Evolutionary conservation across 2,797 vertebrate genomes (phyloP).

Genomic region (Balearica regulorum): DNA sequence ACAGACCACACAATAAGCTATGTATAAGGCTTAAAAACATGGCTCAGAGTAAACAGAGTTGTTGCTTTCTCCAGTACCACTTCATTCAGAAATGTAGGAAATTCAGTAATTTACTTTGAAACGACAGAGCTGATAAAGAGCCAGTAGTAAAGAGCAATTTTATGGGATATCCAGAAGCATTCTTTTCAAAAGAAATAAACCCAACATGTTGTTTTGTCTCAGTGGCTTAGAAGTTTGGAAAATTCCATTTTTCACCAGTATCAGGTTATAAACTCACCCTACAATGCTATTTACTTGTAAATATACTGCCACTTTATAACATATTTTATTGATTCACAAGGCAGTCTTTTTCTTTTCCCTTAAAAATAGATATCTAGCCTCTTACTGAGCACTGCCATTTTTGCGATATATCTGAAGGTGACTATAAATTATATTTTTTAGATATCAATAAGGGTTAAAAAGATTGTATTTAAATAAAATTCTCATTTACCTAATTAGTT

Average conservation of each 20-base stretch:
- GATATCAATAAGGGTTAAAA: neutral
- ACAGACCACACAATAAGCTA: neutral
- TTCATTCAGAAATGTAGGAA: neutral
- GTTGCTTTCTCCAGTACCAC: neutral
- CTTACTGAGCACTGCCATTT: neutral
- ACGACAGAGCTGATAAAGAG: neutral
- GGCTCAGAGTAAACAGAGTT: neutral
- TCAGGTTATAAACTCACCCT: slow-evolving; percentile 2
- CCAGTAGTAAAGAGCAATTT: neutral
- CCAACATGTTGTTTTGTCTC: neutral
- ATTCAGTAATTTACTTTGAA: neutral
- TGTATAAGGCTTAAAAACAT: neutral
- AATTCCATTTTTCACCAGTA: neutral
- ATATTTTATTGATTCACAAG: neutral
- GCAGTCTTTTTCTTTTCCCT: neutral
- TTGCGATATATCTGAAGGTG: neutral
- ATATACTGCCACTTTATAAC: neutral
- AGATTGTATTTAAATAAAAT: neutral
- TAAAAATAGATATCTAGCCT: neutral
- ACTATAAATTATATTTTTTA: neutral
- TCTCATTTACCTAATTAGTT: neutral
- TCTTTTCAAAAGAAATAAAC: neutral
- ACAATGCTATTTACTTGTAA: neutral
- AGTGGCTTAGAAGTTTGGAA: neutral
- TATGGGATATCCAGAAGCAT: neutral